phyloP scores from a whole-genome alignment of 2,797 vertebrate species.

The Phrynocephalus forsythii region DNA sequence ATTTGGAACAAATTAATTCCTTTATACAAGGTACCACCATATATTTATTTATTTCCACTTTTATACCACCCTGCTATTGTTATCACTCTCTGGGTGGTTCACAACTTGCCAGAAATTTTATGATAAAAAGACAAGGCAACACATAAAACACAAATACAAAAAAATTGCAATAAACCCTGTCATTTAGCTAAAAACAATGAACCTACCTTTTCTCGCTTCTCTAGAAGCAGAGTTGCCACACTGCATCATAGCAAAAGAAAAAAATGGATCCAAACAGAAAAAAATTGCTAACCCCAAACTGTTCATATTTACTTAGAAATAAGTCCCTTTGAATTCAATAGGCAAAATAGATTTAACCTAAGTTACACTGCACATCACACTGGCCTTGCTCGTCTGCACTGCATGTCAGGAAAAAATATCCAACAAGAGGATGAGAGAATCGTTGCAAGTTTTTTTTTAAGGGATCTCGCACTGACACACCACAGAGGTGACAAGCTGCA shows the following conservation, averaged over 20 bases:
- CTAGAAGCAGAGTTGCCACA: not conserved
- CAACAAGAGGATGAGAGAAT: not conserved
- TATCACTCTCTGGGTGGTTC: no score
- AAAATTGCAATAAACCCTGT: no score
- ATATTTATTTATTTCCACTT: no score
- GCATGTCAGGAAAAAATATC: not conserved
- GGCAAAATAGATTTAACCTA: not conserved
- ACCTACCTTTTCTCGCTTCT: not conserved
- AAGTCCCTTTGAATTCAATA: not conserved
- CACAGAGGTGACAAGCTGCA: not conserved
- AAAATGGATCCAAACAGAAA: not conserved
- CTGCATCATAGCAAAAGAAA: not conserved
- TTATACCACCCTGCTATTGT: no score
- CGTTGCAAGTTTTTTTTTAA: not conserved
- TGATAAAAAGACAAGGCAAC: no score
- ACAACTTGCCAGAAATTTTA: no score
- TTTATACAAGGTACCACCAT: no score
- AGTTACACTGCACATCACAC: no score
- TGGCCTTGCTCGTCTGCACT: no score
- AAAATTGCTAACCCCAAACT: not conserved
- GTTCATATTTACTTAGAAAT: not conserved
- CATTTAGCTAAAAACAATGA: no score
- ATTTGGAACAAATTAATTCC: no score
- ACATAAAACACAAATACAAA: no score
- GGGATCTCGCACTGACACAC: not conserved